Conservation (phyloP, 2,888 invertebrate species). For the Sipha maydis region DNA sequence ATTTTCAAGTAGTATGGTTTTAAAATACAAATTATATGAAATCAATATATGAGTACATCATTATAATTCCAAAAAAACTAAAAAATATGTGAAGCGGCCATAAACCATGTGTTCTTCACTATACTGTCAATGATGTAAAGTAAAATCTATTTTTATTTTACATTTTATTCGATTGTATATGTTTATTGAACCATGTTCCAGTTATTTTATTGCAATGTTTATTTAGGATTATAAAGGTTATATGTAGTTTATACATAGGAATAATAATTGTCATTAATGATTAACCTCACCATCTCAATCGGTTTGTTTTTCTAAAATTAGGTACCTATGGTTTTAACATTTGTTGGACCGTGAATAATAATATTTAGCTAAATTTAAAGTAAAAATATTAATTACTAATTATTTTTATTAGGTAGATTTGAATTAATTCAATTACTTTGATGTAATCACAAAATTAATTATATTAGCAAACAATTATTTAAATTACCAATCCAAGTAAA, state of each 20-base stretch:
- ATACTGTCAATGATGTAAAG: neutral
- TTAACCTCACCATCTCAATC: constrained; percentile 15
- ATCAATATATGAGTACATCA: neutral
- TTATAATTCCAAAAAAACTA: neutral
- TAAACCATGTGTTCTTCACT: neutral
- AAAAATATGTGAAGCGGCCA: neutral
- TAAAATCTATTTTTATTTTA: constrained; percentile 38
- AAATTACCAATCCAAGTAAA: neutral
- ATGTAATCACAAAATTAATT: neutral
- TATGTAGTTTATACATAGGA: neutral
- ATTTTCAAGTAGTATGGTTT: neutral
- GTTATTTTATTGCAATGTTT: constrained; percentile 34
- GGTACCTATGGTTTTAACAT: constrained; percentile 10
- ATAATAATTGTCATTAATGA: constrained; percentile 30
- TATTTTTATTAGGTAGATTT: neutral
- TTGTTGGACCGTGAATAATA: constrained; percentile 6
- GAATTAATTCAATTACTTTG: neutral
- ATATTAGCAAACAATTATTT: neutral
- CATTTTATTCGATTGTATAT: neutral
- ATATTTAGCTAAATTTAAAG: neutral
- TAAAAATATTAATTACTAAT: neutral
- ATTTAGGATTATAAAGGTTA: constrained; percentile 36
- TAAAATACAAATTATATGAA: neutral
- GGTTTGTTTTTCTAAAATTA: constrained; percentile 20
- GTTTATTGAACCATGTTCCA: constrained; percentile 6